Conservation (phyloP, 1,140 invertebrate species). For the Aphelinus atriplicis region DNA sequence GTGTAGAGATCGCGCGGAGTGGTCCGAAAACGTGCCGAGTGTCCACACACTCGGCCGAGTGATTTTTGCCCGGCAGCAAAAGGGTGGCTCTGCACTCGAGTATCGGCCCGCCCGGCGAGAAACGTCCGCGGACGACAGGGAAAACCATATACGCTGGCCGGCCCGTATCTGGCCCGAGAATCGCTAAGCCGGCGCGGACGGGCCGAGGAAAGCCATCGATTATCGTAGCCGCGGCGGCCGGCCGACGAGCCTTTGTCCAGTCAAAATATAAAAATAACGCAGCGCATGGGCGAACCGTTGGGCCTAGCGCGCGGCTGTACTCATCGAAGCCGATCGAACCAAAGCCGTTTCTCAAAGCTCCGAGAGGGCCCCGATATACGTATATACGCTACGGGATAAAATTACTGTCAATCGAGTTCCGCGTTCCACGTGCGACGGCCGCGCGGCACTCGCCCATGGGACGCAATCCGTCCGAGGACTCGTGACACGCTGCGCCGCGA, state of each 20-base stretch:
- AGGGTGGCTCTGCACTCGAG: too few species aligned
- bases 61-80: too few species aligned
- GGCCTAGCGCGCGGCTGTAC: too few species aligned
- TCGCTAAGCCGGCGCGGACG: neutral
- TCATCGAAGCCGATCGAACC: too few species aligned
- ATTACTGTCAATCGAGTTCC: conserved; percentile 51
- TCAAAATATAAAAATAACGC: conserved; percentile 15
- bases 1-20: neutral
- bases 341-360: too few species aligned
- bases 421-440: conserved; percentile 43
- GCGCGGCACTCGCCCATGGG: neutral
- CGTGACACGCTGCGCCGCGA: neutral
- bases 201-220: conserved; percentile 30
- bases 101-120: neutral
- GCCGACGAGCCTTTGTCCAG: neutral
- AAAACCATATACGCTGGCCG: neutral
- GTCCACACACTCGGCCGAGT: neutral
- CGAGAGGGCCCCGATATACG: neutral
- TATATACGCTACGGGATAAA: conserved; percentile 23
- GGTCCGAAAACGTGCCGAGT: conserved; percentile 25
- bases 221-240: conserved; percentile 26
- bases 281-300: too few species aligned
- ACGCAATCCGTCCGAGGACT: conserved; percentile 1
- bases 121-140: neutral
- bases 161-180: too few species aligned